These are phyloP conservation scores for Synaphobranchus kaupii DNA, from an alignment of 2,797 vertebrate species.

Conservation along the genomic window DNA sequence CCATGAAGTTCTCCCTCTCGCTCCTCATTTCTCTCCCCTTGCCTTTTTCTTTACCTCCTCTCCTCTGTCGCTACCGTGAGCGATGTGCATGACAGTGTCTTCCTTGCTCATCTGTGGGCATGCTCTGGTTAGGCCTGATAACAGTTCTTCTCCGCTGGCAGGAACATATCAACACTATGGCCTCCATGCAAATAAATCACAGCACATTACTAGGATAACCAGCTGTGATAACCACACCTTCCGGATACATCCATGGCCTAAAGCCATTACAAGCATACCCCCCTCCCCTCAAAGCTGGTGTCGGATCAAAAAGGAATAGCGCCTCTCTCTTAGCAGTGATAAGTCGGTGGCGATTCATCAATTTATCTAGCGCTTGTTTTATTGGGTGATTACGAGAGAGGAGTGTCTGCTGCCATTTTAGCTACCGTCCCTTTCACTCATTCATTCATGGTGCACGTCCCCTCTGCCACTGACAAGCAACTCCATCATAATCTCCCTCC, in stretches of 20 bases:
- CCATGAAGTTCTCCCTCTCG: background rate
- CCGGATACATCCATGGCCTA: conserved; percentile 36
- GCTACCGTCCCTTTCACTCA: conserved; percentile 8
- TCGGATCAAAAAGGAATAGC: background rate
- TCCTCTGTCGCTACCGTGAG: background rate
- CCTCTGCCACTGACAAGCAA: background rate
- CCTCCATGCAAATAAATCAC: conserved; percentile 13
- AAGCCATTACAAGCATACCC: conserved; percentile 32
- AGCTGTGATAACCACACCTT: conserved; percentile 34
- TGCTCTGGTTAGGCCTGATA: background rate
- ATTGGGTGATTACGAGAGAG: conserved; percentile 24
- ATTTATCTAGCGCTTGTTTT: background rate
- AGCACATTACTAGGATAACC: background rate
- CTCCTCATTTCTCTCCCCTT: background rate
- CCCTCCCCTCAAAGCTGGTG: conserved; percentile 22
- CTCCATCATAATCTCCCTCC: background rate
- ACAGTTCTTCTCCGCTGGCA: background rate
- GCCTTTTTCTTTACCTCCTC: background rate
- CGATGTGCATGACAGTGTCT: conserved; percentile 7
- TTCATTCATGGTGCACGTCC: background rate
- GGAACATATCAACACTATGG: background rate
- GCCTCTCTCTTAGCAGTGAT: background rate
- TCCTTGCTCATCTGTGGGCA: background rate
- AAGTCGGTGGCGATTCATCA: background rate
- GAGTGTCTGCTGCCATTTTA: background rate